phyloP scores from a whole-genome alignment of 2,888 invertebrate species.

The Lissocephala sabroskyi region DNA sequence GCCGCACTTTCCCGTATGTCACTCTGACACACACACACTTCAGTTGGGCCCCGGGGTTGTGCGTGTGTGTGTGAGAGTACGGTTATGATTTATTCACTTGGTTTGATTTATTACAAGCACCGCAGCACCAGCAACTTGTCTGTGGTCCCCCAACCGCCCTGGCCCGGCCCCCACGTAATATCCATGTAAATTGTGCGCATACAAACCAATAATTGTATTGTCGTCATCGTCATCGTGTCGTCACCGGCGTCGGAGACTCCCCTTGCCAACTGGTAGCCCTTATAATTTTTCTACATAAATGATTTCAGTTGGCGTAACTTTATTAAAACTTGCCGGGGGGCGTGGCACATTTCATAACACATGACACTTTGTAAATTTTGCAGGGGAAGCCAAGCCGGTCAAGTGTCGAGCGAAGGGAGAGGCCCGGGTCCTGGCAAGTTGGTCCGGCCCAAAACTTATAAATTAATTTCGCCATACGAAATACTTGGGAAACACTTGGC shows the following conservation, averaged over 20 bases:
- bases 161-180: too few relatives aligned
- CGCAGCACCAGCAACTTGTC: neutral
- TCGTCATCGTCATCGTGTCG: slow-evolving; percentile 31
- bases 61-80: slow-evolving; percentile 20
- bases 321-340: slow-evolving; percentile 29
- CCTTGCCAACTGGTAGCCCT: too few relatives aligned
- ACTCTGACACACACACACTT: too few relatives aligned
- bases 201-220: slow-evolving; percentile 54
- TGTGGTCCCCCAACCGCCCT: neutral
- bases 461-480: slow-evolving; percentile 56
- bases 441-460: slow-evolving; percentile 43
- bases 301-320: slow-evolving; percentile 41
- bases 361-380: slow-evolving; percentile 49
- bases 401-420: slow-evolving; percentile 25
- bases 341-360: slow-evolving; percentile 31
- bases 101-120: slow-evolving; percentile 51
- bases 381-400: neutral
- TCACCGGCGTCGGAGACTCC: slow-evolving; percentile 13
- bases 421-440: neutral
- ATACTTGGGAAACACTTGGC: slow-evolving; percentile 47
- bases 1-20: slow-evolving; percentile 48
- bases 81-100: slow-evolving; percentile 67
- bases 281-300: slow-evolving; percentile 46
- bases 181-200: slow-evolving; percentile 51
- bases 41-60: too few relatives aligned